A percentile compares a stretch with the other conserved stretches of the same genome.
phyloP scores from a whole-genome alignment of 2,888 invertebrate genomes.

The Amorpha juglandis region DNA sequence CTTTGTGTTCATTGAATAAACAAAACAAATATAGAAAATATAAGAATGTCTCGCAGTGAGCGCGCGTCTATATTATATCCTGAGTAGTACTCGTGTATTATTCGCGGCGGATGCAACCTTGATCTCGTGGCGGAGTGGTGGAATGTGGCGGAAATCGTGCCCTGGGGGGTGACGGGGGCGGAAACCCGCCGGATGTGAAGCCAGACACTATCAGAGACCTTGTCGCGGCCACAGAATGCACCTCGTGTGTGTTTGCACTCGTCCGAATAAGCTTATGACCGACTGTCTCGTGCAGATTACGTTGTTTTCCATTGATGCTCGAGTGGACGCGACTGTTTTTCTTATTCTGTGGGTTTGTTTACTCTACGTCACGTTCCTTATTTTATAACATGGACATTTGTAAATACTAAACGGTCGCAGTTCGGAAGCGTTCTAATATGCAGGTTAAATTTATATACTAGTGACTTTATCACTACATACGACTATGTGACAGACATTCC shows the following conservation, averaged over 20 bases:
- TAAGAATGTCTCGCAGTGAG: not conserved
- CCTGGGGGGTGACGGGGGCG: not conserved
- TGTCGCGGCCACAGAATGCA: not conserved
- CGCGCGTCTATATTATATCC: not conserved
- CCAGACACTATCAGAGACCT: conserved; percentile 13
- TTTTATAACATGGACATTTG: too few relatives aligned
- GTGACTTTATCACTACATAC: too few relatives aligned
- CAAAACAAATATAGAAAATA: not conserved
- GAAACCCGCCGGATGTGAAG: not conserved
- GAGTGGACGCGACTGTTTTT: not conserved
- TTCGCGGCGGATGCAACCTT: conserved; percentile 10
- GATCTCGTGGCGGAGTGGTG: conserved; percentile 1
- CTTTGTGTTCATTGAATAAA: too few relatives aligned
- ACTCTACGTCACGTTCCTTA: too few relatives aligned
- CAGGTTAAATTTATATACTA: too few relatives aligned
- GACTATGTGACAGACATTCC: too few relatives aligned
- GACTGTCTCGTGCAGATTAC: too few relatives aligned
- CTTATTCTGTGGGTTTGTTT: too few relatives aligned
- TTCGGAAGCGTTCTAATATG: too few relatives aligned
- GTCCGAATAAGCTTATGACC: not conserved
- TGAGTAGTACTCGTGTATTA: not conserved
- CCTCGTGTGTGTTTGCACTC: not conserved
- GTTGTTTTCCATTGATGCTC: too few relatives aligned
- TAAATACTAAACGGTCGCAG: too few relatives aligned
- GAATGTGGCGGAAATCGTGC: not conserved